Evolutionary conservation across 1,140 invertebrate species (phyloP), one percentile per base, ranked within the genome.

Genomic region (Trachelipus rathkii): DNA sequence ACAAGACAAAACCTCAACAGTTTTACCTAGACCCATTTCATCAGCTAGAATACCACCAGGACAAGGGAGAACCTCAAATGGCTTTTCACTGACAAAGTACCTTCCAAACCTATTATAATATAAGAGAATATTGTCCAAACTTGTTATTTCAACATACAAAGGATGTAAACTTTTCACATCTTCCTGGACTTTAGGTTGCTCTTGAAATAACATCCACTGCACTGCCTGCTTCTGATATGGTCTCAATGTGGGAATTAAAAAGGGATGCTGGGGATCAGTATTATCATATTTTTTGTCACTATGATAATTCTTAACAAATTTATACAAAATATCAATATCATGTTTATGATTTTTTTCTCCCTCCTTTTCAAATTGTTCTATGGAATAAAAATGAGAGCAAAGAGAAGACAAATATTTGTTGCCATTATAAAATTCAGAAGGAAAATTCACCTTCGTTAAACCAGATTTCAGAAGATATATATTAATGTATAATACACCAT

Each of bases 11-110:
- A 93, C 88, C 85, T 94, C 92, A 6, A 94, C 89, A 0, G 92
- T 93, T 86, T 94, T 94, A 1, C 92, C 92, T 19, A 94, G 83
- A 10, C 92, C 92, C 92, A 94, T 94, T 85, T 94, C 92, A 85
- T 94, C 92, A 19, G 91, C 92, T 69, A 94, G 84, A 74, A 94
- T 92, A 8, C 92, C 92, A 72, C 92, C 92, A n/a, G 86, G 87
- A 50, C 86, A 85, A 43, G 85, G 60, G 1, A 75, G 4, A 11
- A 82, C 77, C 44, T 84, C 72, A 11, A 82, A 45, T 24, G 87
- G 87, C 78, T 82, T 82, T 11, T 83, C 78, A 24, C 79, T 74
- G 21, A 80, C 77, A 10, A 89, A 72, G 72, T 84, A 85, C 50
- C 87, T 88, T 21, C 83, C 83, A 82, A 84, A 86, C 82, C 85